Base-by-base conservation (phyloP, 2,888 invertebrate species). In the Esperia sulphurella region DNA sequence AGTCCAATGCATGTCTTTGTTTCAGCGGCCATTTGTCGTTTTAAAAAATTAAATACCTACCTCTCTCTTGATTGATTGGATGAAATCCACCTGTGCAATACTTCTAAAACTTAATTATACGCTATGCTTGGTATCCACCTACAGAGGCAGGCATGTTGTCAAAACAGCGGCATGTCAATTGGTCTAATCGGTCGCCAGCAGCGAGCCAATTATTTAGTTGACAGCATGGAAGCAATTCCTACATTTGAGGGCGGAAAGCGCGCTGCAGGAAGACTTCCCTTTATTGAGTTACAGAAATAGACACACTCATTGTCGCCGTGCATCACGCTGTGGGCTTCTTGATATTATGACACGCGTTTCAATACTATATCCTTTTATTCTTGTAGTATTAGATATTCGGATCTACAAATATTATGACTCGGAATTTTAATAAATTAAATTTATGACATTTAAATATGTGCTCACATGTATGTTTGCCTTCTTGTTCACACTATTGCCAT, bases 211-310 rank as follows among this genome's bases (percentile, higher is more conserved):
- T 88, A 88, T 79, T 83, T 83, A 88, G 74, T 88, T 86, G 82
- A 78, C 83, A 83, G 83, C 79, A 76, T 88, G 86, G 85, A 85
- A 87, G 84, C 82, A 85, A 86, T 88, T 88, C 87, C 80, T 83
- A 83, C 85, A 86, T 88, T 86, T 86, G 84, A 83, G 80, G 83
- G 83, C 87, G 87, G 87, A 88, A 85, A 84, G 71, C 67, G 82
- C 73, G 69, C 75, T 71, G 76, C 83, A 86, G 84, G 83, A 86
- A 88, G 79, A 82, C 83, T 87, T 85, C 86, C 88, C 78, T 83
- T 85, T 81, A 82, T 82, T 79, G 68, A 73, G 73, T 71, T 76
- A 79, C 82, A 75, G 65, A 76, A 76, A 78, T 78, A 77, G 75
- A 75, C 63, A 52, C 66, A 58, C 63, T 72, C 59, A 66, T 71